Percentiles rank a stretch among this genome's conserved stretches.
Evolutionary conservation across 2,797 vertebrate species (phyloP).

Genomic region (Cynodonichthys magdalenae): DNA sequence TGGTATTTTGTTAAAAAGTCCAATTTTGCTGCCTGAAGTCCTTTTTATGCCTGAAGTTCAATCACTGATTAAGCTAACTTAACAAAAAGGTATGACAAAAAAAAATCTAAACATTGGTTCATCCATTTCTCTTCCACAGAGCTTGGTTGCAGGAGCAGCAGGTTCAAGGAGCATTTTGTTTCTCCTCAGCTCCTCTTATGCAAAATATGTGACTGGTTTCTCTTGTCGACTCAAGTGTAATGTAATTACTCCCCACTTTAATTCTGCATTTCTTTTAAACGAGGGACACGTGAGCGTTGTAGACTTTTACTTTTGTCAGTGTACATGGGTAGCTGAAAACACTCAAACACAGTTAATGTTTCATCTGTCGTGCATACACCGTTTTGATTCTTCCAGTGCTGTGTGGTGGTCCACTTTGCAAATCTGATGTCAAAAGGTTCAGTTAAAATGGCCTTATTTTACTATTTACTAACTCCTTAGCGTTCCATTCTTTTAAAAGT

Average conservation of each 20-base stretch:
- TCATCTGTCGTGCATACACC: constrained; percentile 22
- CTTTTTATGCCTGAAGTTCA: background rate
- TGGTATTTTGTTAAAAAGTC: background rate
- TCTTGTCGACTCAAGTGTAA: constrained; percentile 21
- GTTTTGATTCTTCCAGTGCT: constrained; percentile 26
- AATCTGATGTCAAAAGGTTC: constrained; percentile 38
- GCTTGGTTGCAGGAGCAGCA: constrained; percentile 6
- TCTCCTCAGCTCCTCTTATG: constrained; percentile 57
- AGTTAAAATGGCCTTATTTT: constrained; percentile 64
- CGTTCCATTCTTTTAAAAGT: constrained; percentile 10
- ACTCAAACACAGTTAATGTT: constrained; percentile 19
- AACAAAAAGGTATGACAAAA: background rate
- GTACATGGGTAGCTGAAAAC: constrained; percentile 26
- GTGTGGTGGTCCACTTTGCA: constrained; percentile 31
- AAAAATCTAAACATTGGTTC: background rate
- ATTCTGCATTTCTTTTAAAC: constrained; percentile 34
- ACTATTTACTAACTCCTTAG: constrained; percentile 29
- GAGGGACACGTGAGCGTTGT: constrained; percentile 35
- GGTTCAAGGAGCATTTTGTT: background rate
- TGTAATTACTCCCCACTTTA: constrained; percentile 13
- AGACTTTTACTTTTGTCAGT: constrained; percentile 52
- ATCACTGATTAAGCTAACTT: background rate
- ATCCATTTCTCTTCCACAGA: background rate
- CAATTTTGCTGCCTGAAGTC: too few species aligned
- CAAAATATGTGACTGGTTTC: constrained; percentile 45